Evolutionary conservation across 2,113 vertebrate genomes (phyloP), one percentile per base, ranked within the genome.

Genomic region (Trogon melanurus): DNA sequence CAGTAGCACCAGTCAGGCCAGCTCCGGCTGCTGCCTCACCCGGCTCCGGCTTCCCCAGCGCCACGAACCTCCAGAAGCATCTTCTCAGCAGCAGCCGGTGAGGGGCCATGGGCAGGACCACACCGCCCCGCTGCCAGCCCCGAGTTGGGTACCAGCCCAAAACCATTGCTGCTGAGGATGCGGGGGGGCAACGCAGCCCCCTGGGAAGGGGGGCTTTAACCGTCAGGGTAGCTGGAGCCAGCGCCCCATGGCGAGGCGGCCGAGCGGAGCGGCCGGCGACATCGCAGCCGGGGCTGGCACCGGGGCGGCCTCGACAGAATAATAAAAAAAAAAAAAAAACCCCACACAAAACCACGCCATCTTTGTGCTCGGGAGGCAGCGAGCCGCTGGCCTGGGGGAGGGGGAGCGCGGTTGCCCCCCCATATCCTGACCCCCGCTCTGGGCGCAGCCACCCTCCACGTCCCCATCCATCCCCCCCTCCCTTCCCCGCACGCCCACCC

Each of bases 1-100:
- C 93, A 90, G 96, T 67, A 90, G 78, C 29, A 53, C 94, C 94
- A 95, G 94, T 90, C 93, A 64, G 56, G 85, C 91, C 88, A 92
- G 93, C 82, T 90, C 85, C 0, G 2, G 60, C 79, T 91, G 85
- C 78, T 5, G 60, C 90, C 90, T 91, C 30, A 1, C 72, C 92
- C 13, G 61, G 89, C 29, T 74, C 26, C 9, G 0, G 74, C 51
- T 75, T 57, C 69, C 36, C 44, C n/a, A 0, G 57, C 58, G 30
- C 54, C 5, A 0, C 25, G 44, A 83, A 56, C 89, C 75, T 92
- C 66, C 66, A 75, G 38, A 53, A 81, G 76, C 94, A 84, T 84
- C 92, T 44, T 47, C 45, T 5, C 1, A 4, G 64, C 3, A 2
- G 44, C 83, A 50, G 25, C 47, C 3, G 0, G 50, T 69, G 36